Base-by-base conservation (phyloP, 2,888 invertebrate genomes). In the Agrotis ipsilon region DNA sequence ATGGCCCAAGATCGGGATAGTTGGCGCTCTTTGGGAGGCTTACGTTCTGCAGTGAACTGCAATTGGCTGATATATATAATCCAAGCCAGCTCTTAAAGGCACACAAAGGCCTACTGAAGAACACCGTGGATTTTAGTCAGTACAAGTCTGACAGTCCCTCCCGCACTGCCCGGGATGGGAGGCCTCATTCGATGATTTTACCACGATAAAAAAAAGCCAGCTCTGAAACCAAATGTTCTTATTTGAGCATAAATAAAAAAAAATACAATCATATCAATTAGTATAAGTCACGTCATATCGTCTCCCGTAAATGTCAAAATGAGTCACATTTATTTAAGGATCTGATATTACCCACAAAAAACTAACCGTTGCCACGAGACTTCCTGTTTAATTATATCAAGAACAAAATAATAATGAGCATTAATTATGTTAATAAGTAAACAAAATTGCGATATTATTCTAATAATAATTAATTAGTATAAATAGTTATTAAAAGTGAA, bases 401-500 rank as follows among this genome's bases (percentile, higher is more conserved):
- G 65, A 72, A 67, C 52, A 65, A 57, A 55, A 52, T 72, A 73
- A 73, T 78, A 78, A 67, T 59, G 49, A 76, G 86, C 58, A 68
- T 58, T 81, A 71, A 39, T 52, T 68, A 68, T 66, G 75, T 61
- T 68, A 64, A 70, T 59, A 60, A 16, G 45, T 61, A 80, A 89
- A 92, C 88, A 89, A 87, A 91, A 90, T 89, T 85, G 86, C 90
- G 88, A 90, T 91, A 86, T 85, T 81, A 89, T 54, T 32, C 39
- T 39, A 39, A 5, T n/a, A n/a, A 3, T 90, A 92, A 93, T 94
- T 93, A 93, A 94, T 94, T 92, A 91, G 90, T 92, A 90, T 91
- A 90, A 94, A 92, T 92, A 89, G 89, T 94, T 92, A 94, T 94
- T 93, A 94, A 94, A 94, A 93, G 90, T 92, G 89, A 92, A 92